Base-by-base conservation (phyloP, 2,888 invertebrate species). In the Monopis laevigella region DNA sequence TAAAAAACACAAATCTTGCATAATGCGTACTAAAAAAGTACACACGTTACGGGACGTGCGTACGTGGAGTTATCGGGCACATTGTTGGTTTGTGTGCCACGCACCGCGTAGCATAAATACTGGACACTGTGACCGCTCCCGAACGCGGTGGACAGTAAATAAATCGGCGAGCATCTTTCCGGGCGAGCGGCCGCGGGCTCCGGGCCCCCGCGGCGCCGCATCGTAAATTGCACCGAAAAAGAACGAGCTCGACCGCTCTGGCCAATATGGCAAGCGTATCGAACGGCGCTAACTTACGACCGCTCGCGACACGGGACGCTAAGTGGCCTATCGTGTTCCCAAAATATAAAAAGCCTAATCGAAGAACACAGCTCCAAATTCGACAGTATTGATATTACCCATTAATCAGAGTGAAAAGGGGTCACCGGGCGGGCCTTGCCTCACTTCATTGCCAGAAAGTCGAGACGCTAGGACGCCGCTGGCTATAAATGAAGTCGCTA, bases 271-370 rank as follows among this genome's bases (percentile, higher is more conserved):
- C 69, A 66, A 62, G 62, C 63, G 67, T 66, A 72, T 70, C 67
- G 68, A 68, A 63, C 66, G 56, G 60, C 54, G 59, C 65, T 71
- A 71, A 75, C 65, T 75, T 70, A 72, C 73, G 68, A 67, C 61
- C 65, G 57, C 49, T 50, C 51, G 60, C 62, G 65, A 75, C 74
- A 77, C 57, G 63, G 59, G 52, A 53, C 66, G 63, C 66, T 80
- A 80, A 80, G 68, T 80, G 78, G 74, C 58, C 75, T 75, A 75
- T 70, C 77, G 69, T 78, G 78, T 80, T 69, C 68, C 60, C 51
- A 64, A 70, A 67, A 65, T 65, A 65, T 56, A 61, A 72, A 73
- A 69, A 63, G 57, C 51, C 53, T 61, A 58, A 55, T 53, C 50
- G 48, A 59, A 65, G 64, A 58, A 65, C 51, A 59, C 48, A 54